Evolutionary conservation across 1,140 invertebrate genomes (phyloP), one percentile per base, ranked within the genome.

Genomic region (Ceratoteleas bidentatus): DNA sequence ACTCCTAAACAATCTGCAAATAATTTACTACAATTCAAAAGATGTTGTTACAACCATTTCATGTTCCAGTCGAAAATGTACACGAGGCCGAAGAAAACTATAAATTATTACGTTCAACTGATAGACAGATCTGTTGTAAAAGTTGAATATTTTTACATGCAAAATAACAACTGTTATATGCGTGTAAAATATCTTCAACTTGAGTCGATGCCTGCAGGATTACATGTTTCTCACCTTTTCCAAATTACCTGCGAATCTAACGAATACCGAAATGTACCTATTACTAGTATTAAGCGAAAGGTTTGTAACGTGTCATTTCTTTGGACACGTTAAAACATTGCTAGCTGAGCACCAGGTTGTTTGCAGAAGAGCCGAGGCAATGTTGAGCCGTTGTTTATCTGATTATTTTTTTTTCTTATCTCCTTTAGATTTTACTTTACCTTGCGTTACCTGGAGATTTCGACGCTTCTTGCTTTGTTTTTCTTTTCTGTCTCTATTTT

Each of bases 31-130:
- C 3, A 24, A 9, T 52, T 52, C 16, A 52, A 52, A 24, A 0
- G 16, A 52, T 52, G 50, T 24, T 24, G 8, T 11, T 24, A 24
- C 7, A 11, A 24, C 24, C 24, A 52, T 8, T 8, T 16, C 3
- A 52, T 7, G 15, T 24, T 24, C 11, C 14, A 52, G 7, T 52
- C 50, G 7, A 24, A 24, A 52, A 24, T 52, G 13, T 52, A 52
- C 24, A 52, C 50, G 8, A 52, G 50, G 24, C 50, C 50, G 24
- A 52, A 32, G 11, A 52, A 52, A 52, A 52, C 50, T 8, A 24
- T 52, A 13, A 32, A 24, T 24, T 52, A 24, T 52, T 16, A 9
- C 2, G 50, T 16, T 52, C 50, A 52, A 24, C 2, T 52, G 8
- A 16, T 8, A 52, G 11, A 52, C 24, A 11, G 13, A 0, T 24